Conservation (phyloP, 2,888 invertebrate species). For the Amphipoea oculea region DNA sequence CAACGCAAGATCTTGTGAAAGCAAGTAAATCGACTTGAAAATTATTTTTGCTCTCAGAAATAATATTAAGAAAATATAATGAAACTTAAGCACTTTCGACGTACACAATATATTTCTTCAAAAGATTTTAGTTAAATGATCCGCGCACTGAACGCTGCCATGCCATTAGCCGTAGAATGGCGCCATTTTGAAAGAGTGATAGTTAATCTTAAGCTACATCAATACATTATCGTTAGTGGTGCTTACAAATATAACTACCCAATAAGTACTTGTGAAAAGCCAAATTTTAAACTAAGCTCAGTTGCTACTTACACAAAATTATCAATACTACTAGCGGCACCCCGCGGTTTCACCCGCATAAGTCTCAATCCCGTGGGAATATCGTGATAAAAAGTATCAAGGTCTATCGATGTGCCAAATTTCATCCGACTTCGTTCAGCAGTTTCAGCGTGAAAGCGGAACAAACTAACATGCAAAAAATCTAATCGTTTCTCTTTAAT, state of each 20-base stretch:
- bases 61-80: conserved; percentile 51
- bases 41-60: conserved; percentile 21
- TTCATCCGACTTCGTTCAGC: neutral
- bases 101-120: conserved; percentile 48
- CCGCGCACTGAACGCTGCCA: conserved; percentile 42
- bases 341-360: neutral
- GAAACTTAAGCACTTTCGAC: conserved; percentile 38
- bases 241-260: conserved; percentile 34
- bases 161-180: conserved; percentile 58
- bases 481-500: neutral
- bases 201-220: conserved; percentile 55
- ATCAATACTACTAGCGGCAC: neutral
- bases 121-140: conserved; percentile 62
- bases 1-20: conserved; percentile 27
- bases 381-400: neutral
- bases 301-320: neutral
- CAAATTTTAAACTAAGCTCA: neutral
- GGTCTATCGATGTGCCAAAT: neutral
- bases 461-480: neutral
- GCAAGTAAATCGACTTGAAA: conserved; percentile 45
- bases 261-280: conserved; percentile 37
- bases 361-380: neutral
- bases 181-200: conserved; percentile 55
- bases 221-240: conserved; percentile 52
- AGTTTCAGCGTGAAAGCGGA: neutral